Evolutionary conservation across 2,888 invertebrate species (phyloP).

Genomic region (Lapara coniferarum): DNA sequence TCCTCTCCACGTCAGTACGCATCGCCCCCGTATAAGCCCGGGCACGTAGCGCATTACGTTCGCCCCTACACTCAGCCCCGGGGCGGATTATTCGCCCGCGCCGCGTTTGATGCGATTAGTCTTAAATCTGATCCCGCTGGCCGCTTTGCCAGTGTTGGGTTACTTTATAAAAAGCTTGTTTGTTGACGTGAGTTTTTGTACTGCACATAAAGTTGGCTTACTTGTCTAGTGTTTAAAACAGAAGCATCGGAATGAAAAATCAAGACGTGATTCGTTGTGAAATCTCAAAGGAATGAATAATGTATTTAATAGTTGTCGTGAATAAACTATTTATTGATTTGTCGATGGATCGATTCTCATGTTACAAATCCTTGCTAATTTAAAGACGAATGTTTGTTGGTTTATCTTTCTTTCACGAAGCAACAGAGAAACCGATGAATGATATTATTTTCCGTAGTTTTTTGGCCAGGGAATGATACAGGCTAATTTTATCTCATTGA

Average conservation of each 20-base stretch:
- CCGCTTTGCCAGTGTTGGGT: conserved; percentile 38
- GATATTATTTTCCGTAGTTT: too few relatives aligned
- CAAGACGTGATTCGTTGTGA: not conserved
- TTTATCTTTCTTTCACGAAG: too few relatives aligned
- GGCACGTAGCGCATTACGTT: conserved; percentile 39
- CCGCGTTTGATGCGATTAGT: conserved; percentile 41
- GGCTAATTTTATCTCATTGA: too few relatives aligned
- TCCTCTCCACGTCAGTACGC: conserved; percentile 25
- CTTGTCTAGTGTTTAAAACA: not conserved
- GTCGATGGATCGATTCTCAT: not conserved
- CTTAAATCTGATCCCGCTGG: conserved; percentile 41
- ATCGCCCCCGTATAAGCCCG: conserved; percentile 14
- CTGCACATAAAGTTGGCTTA: conserved; percentile 11
- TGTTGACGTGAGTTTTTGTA: conserved; percentile 38
- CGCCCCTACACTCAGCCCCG: conserved; percentile 7
- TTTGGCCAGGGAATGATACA: too few relatives aligned
- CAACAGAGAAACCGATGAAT: too few relatives aligned
- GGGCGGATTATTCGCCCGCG: conserved; percentile 39
- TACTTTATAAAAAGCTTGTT: conserved; percentile 41
- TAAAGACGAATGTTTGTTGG: too few relatives aligned
- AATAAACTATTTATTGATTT: not conserved
- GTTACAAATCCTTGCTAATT: not conserved
- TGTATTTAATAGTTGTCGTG: not conserved
- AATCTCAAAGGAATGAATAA: not conserved
- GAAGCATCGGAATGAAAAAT: conserved; percentile 10